Conservation (phyloP, 1,140 invertebrate species). For the Globodera ellingtonae region DNA sequence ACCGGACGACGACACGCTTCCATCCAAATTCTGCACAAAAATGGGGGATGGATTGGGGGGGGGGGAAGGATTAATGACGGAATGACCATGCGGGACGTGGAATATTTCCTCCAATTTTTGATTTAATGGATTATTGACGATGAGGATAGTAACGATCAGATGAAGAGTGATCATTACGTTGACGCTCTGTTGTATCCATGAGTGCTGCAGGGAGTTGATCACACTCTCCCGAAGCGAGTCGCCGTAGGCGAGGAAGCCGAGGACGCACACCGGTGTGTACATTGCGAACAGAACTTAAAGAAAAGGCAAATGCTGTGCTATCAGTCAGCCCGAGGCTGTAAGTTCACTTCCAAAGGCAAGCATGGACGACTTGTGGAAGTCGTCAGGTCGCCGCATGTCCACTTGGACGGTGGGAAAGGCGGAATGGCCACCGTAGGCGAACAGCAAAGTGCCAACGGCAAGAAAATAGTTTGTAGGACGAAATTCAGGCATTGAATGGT, state of each 20-base stretch:
- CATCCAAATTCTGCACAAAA: slow-evolving; percentile 75
- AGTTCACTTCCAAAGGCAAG: slow-evolving; percentile 65
- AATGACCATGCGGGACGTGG: slow-evolving; percentile 55
- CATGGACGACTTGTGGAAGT: slow-evolving; percentile 66
- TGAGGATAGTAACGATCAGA: slow-evolving; percentile 61
- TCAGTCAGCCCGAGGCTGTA: not conserved
- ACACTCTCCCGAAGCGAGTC: slow-evolving; percentile 60
- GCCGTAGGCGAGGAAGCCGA: slow-evolving; percentile 60
- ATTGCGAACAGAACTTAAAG: slow-evolving; percentile 59
- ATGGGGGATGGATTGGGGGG: not conserved
- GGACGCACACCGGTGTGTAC: slow-evolving; percentile 59
- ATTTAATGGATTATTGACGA: slow-evolving; percentile 61
- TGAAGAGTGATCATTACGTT: slow-evolving; percentile 63
- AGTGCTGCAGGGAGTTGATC: slow-evolving; percentile 58
- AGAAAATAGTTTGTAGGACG: slow-evolving; percentile 66
- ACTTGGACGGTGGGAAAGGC: slow-evolving; percentile 69
- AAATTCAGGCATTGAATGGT: slow-evolving; percentile 47
- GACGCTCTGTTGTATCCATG: slow-evolving; percentile 60
- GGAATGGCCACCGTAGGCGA: slow-evolving; percentile 67
- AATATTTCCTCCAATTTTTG: slow-evolving; percentile 64
- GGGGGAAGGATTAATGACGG: not conserved
- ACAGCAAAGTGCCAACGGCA: slow-evolving; percentile 67
- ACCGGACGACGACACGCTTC: slow-evolving; percentile 77
- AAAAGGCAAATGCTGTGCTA: not conserved
- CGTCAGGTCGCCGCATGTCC: slow-evolving; percentile 67